phyloP scores from a whole-genome alignment of 2,797 vertebrate genomes.

The Phrynocephalus guinanensis region DNA sequence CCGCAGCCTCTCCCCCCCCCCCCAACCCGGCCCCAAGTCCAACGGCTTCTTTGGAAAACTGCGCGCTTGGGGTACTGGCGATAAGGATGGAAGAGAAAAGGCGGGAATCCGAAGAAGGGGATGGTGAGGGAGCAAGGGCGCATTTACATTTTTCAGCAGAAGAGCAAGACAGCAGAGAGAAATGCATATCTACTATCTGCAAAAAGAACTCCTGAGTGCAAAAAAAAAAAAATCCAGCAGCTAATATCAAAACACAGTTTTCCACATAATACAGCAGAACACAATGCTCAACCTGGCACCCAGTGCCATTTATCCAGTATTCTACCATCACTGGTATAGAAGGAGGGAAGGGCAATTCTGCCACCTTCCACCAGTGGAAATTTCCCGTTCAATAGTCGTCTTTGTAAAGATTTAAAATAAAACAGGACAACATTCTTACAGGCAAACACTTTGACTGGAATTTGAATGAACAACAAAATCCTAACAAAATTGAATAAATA shows the following conservation, averaged over 20 bases:
- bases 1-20: rapidly evolving
- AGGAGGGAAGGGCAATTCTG: neutral
- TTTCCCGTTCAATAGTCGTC: neutral
- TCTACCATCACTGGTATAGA: neutral
- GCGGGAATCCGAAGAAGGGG: constrained; percentile 28
- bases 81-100: constrained; percentile 25
- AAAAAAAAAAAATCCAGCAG: neutral
- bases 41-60: neutral
- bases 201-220: neutral
- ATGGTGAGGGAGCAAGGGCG: constrained; percentile 4
- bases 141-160: too few relatives aligned
- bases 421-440: neutral
- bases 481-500: neutral
- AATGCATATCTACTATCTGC: neutral
- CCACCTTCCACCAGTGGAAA: neutral
- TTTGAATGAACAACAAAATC: neutral
- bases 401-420: neutral
- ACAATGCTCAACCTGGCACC: too few relatives aligned
- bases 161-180: too few relatives aligned
- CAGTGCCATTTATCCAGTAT: constrained; percentile 13
- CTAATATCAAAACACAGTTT: constrained; percentile 18
- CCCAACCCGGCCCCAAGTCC: too few relatives aligned
- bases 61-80: too few relatives aligned
- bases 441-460: neutral
- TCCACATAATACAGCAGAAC: constrained; percentile 14